Evolutionary conservation across 2,797 vertebrate genomes (phyloP).

Genomic region (Channallabes apus): DNA sequence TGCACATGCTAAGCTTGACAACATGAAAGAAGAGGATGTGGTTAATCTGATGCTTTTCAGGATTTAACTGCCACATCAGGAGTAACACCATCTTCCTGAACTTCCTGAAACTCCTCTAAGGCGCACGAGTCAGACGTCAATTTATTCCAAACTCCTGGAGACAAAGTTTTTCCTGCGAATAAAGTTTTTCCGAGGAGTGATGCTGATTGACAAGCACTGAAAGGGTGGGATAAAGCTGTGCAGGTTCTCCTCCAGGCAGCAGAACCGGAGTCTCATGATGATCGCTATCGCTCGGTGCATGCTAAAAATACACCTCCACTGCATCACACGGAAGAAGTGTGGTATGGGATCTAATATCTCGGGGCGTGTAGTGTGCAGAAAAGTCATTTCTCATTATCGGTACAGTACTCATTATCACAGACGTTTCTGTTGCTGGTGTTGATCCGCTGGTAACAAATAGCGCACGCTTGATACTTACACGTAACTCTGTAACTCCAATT

Average conservation of each 20-base stretch:
- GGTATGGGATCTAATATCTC: neutral
- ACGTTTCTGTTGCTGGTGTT: neutral
- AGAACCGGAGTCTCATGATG: neutral
- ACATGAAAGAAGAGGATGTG: neutral
- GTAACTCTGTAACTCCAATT: slow-evolving; percentile 6
- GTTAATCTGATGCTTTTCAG: neutral
- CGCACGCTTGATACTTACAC: neutral
- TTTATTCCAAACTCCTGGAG: slow-evolving; percentile 25
- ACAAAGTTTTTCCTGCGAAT: neutral
- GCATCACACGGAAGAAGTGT: slow-evolving; percentile 27
- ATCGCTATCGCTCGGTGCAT: slow-evolving; percentile 7
- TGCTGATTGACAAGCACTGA: slow-evolving; percentile 41
- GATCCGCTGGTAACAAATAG: neutral
- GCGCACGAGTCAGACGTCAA: neutral
- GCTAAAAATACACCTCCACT: slow-evolving; percentile 30
- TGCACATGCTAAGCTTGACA: neutral
- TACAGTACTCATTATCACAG: neutral
- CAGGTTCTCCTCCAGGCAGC: slow-evolving; percentile 34
- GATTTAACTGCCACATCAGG: neutral
- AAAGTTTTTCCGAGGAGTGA: slow-evolving; percentile 21
- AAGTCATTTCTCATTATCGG: neutral
- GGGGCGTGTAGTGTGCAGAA: neutral
- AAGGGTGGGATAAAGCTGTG: neutral
- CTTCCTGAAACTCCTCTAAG: neutral
- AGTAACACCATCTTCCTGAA: neutral